These are phyloP conservation scores for Chaetodon trifascialis DNA, from an alignment of 2,113 vertebrate genomes.

Conservation along the genomic window DNA sequence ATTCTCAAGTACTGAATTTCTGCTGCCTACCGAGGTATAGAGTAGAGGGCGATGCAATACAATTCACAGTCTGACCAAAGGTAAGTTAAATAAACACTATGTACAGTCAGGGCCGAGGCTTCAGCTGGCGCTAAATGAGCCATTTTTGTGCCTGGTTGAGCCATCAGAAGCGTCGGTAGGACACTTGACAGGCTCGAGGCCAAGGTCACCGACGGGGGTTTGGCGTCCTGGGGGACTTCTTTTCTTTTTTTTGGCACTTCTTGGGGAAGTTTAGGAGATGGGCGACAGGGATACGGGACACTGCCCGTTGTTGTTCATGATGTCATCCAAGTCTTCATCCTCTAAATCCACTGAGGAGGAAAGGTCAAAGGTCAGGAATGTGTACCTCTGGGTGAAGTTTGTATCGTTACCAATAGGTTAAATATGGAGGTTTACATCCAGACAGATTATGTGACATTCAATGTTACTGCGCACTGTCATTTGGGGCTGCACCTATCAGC, in stretches of 20 bases:
- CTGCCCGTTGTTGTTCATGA: conserved; percentile 86
- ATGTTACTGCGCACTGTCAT: background rate
- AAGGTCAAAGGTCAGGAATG: conserved; percentile 18
- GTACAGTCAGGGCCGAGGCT: conserved; percentile 64
- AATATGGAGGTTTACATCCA: background rate
- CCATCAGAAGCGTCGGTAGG: conserved; percentile 60
- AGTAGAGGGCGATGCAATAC: conserved; percentile 50
- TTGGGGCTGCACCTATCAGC: background rate
- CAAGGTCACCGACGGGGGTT: conserved; percentile 56
- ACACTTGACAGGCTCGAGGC: conserved; percentile 66
- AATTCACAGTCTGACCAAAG: conserved; percentile 72
- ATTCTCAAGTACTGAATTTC: conserved; percentile 53
- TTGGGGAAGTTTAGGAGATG: conserved; percentile 78
- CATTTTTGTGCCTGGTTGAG: conserved; percentile 46
- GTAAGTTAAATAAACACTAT: conserved; percentile 71
- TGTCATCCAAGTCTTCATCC: conserved; percentile 85
- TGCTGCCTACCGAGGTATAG: conserved; percentile 56
- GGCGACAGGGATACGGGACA: conserved; percentile 82
- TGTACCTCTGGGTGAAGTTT: background rate
- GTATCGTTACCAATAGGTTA: background rate
- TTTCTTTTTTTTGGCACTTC: conserved; percentile 77
- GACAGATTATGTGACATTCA: background rate
- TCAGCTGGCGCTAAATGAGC: conserved; percentile 46
- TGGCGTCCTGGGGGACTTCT: conserved; percentile 49
- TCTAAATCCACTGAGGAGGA: conserved; percentile 82